Evolutionary conservation across 2,888 invertebrate species (phyloP), one percentile per base, ranked within the genome.

Genomic region (Oligia latruncula): DNA sequence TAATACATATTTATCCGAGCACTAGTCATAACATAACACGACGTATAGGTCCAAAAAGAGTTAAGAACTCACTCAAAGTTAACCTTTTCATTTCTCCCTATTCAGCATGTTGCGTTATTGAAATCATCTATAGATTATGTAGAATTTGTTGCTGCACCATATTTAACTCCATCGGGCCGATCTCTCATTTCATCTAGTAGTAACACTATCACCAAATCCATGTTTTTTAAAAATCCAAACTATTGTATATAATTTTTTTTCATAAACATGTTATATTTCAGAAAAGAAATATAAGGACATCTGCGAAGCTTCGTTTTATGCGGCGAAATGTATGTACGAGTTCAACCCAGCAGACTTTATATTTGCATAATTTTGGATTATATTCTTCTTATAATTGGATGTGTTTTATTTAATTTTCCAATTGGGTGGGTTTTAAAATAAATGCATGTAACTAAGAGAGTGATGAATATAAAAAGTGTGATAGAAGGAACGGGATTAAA

Each of bases 271-370:
- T 85, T 62, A 52, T 15, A 74, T 95, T 93, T 68, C 94, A 96
- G 96, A 93, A 49, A 94, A 94, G 81, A 95, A 95, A 80, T 94
- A 95, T 88, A 96, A 96, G 84, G 96, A 96, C 75, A 71, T 96
- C 2, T 96, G 96, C 82, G 96, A 96, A 86, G 93, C 94, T 4
- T 94, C 96, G 0, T 96, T 90, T 85, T 95, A 94, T 94, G 90
- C 93, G 6, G 93, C 96, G 1, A 96, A 96, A 82, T 96, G 96
- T 82, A 91, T 96, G 82, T 96, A 96, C 85, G 95, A 96, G 6
- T 93, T 92, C 58, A 94, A 95, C 49, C 96, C 96, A 0, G 94
- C 94, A 86, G 94, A 93, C 80, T 96, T 96, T 79, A 85, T 96
- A 67, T 96, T 96, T 88, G 91, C 95, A 4, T 96, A 76, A 90